A percentile compares a stretch with the other conserved stretches of the same genome.
phyloP scores from a whole-genome alignment of 1,140 invertebrate species.

The Tenebrio molitor region DNA sequence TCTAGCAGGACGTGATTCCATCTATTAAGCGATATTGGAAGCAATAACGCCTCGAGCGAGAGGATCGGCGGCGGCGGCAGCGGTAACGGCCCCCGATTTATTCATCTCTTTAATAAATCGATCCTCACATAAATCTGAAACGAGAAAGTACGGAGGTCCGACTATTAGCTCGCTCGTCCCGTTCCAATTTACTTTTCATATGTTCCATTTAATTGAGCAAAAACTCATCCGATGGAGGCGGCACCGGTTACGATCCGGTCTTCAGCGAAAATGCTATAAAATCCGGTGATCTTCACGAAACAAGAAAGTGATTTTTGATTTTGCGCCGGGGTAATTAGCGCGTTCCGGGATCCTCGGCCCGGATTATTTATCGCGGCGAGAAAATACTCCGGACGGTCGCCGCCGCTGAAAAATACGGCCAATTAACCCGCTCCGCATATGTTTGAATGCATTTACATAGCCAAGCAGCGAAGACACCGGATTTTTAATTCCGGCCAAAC shows the following conservation, averaged over 20 bases:
- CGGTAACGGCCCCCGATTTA: constrained; percentile 2
- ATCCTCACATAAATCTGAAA: background rate
- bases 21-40: constrained; percentile 9
- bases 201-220: constrained; percentile 20
- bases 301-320: constrained; percentile 17
- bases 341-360: background rate
- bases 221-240: constrained; percentile 5
- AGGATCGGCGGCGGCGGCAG: background rate
- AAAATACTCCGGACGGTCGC: background rate
- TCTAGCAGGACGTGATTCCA: background rate
- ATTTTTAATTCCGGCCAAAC: constrained; percentile 16
- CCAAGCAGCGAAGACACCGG: constrained; percentile 31
- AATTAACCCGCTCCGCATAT: constrained; percentile 31
- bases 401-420: constrained; percentile 6
- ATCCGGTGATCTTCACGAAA: constrained; percentile 2
- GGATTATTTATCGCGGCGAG: constrained; percentile 18
- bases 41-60: background rate
- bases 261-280: background rate
- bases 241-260: background rate
- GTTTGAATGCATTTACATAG: constrained; percentile 38
- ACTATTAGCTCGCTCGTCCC: constrained; percentile 20
- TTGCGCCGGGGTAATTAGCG: too few relatives aligned
- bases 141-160: constrained; percentile 6
- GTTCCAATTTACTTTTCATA: constrained; percentile 30
- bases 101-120: constrained; percentile 24